phyloP scores from a whole-genome alignment of 2,888 invertebrate species.

The Polydrusus tereticollis region DNA sequence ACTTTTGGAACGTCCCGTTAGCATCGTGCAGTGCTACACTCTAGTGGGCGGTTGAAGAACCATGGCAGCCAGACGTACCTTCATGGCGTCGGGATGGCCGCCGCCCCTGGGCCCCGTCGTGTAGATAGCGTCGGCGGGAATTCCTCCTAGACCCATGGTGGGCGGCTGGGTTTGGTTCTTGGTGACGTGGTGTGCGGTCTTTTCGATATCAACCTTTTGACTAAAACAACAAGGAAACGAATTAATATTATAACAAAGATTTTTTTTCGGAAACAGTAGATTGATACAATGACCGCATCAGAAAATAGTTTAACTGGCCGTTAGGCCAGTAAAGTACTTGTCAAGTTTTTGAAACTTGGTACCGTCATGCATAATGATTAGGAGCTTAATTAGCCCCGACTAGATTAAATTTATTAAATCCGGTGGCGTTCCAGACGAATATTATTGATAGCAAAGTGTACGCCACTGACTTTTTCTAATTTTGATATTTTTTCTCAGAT shows the following conservation, averaged over 20 bases:
- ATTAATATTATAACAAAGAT: not conserved
- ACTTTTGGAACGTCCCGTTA: conserved; percentile 33
- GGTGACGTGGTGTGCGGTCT: conserved; percentile 57
- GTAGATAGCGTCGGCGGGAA: conserved; percentile 83
- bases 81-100: conserved; percentile 79
- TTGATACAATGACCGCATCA: too few relatives aligned
- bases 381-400: too few relatives aligned
- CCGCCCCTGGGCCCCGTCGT: conserved; percentile 66
- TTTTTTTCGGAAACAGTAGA: too few relatives aligned
- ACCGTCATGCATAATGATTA: too few relatives aligned
- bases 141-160: conserved; percentile 69
- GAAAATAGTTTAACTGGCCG: too few relatives aligned
- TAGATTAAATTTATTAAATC: too few relatives aligned
- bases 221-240: conserved; percentile 54
- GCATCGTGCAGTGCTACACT: conserved; percentile 72
- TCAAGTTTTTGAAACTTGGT: too few relatives aligned
- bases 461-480: too few relatives aligned
- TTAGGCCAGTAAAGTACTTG: too few relatives aligned
- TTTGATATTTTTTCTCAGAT: too few relatives aligned
- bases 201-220: conserved; percentile 67
- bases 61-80: conserved; percentile 91
- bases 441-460: too few relatives aligned
- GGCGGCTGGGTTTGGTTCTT: conserved; percentile 37
- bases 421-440: too few relatives aligned
- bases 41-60: conserved; percentile 91